These are phyloP conservation scores for Margarornis squamiger DNA, from an alignment of 2,797 vertebrate genomes.

Conservation along the genomic window DNA sequence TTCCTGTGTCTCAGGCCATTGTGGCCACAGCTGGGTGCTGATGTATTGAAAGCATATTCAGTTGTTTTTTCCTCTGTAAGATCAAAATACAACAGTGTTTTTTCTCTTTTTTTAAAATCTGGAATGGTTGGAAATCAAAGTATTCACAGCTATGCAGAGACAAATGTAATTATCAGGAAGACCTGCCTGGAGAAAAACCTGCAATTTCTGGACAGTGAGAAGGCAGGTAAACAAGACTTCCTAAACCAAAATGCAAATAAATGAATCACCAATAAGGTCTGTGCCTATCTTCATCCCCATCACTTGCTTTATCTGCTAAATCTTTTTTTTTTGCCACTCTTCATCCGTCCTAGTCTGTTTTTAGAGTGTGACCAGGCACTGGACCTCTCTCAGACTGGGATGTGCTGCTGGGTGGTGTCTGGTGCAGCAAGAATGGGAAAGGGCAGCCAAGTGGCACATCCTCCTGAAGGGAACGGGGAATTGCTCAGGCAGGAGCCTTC, in stretches of 20 bases:
- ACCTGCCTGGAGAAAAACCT: background rate
- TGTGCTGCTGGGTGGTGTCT: background rate
- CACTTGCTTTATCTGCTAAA: background rate
- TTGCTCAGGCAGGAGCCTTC: background rate
- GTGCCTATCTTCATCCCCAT: background rate
- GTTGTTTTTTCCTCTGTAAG: background rate
- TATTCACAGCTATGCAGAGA: background rate
- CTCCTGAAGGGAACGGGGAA: background rate
- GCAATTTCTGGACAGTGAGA: background rate
- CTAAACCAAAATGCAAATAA: background rate
- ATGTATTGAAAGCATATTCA: background rate
- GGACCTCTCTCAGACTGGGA: fast-evolving
- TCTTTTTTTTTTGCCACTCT: background rate
- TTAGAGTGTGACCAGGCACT: fast-evolving
- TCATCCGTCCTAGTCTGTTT: background rate
- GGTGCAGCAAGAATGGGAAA: background rate
- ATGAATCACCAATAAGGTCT: background rate
- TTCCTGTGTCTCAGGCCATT: background rate
- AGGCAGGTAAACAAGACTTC: background rate
- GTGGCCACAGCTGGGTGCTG: background rate
- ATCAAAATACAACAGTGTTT: background rate
- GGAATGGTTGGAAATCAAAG: background rate
- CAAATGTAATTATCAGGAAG: background rate
- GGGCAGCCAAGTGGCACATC: fast-evolving
- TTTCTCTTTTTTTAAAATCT: background rate